Base-by-base conservation (phyloP, 2,797 vertebrate genomes). In the Phoebastria nigripes region DNA sequence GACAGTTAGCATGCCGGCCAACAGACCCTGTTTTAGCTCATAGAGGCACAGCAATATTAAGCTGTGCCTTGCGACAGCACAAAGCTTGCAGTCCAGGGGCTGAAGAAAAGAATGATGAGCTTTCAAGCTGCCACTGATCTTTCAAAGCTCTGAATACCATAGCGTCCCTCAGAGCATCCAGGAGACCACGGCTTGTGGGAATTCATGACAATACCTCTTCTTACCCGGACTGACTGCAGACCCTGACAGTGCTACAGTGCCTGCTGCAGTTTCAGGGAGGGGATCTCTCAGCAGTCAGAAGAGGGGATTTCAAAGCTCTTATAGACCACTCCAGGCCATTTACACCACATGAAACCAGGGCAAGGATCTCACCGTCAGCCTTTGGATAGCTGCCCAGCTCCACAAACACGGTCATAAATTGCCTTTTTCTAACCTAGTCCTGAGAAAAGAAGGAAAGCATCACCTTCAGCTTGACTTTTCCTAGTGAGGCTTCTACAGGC, bases 1-100 rank as follows among this genome's bases (percentile, higher is more conserved):
- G 62, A 84, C 87, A 82, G 18, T 58, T 16, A 19, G 42, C 1
- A 1, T 11, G 41, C 9, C 0, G 0, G 42, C 0, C 0, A 89
- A 42, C 28, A 89, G 52, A 42, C 33, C 28, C 9, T 33, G 11
- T 10, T 87, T 88, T 24, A 15, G 8, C 61, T 90, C 8, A 0
- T 9, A 84, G 63, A 77, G 31, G 33, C 58, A 84, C n/a, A 66
- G 44, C 41, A 66, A 31, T 39, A 61, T 47, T 42, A 67, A 86
- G 54, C 33, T 11, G 11, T 58, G 46, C 21, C 61, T 84, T 71
- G 67, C 3, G 4, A 62, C 29, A 59, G n/a, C 49, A 65, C 52
- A 73, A 66, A 76, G 39, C 24, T 49, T 31, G 26, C 9, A 49
- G 58, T 31, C 31, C 41, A 56, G 42, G 19, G 47, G 4, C 44